phyloP scores from a whole-genome alignment of 2,113 vertebrate species.

The Chlorodrepanis virens region DNA sequence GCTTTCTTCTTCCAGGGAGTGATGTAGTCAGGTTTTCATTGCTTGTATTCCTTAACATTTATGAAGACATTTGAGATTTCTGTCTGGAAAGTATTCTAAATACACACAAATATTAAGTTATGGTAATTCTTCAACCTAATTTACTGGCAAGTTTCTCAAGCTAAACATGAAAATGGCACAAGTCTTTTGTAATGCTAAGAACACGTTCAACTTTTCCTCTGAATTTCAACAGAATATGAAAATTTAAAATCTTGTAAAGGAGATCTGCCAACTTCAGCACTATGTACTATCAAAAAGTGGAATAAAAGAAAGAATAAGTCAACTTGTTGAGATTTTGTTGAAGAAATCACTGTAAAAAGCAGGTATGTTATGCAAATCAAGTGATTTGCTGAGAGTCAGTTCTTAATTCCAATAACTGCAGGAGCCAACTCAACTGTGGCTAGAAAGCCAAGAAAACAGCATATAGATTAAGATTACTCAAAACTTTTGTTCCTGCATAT shows the following conservation, averaged over 20 bases:
- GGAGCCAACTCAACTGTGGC: constrained; percentile 20
- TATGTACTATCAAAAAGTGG: background rate
- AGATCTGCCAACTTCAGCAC: background rate
- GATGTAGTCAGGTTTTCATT: background rate
- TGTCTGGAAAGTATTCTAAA: background rate
- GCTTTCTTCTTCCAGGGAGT: background rate
- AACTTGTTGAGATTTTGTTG: constrained; percentile 13
- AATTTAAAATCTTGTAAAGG: background rate
- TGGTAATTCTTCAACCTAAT: background rate
- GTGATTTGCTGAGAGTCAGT: constrained; percentile 30
- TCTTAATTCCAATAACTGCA: constrained; percentile 33
- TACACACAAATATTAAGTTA: constrained; percentile 8
- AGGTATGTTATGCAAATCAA: constrained; percentile 60
- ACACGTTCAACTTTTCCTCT: background rate
- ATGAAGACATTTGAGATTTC: background rate
- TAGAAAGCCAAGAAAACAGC: constrained; percentile 60
- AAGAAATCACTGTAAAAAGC: background rate
- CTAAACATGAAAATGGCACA: constrained; percentile 10
- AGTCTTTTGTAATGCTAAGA: background rate
- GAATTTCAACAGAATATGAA: background rate
- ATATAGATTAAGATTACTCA: constrained; percentile 42
- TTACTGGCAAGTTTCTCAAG: background rate
- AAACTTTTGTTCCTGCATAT: constrained; percentile 35
- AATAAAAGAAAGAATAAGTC: background rate
- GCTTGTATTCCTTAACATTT: background rate